These are phyloP conservation scores for Frankliniella intonsa DNA, from an alignment of 2,888 invertebrate species.

Conservation along the genomic window DNA sequence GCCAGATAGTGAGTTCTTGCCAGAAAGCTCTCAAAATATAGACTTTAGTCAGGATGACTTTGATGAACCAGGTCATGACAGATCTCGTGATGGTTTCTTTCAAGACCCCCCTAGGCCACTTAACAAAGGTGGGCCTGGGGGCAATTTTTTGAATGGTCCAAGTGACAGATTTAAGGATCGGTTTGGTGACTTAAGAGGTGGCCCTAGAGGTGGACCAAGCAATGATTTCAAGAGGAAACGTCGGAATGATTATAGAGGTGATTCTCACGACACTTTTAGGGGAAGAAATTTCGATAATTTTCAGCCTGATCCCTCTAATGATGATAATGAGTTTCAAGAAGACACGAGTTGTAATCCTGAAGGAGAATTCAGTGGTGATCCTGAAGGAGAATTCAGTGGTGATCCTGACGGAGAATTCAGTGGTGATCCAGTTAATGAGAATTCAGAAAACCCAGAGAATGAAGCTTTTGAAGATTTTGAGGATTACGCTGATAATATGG, in stretches of 20 bases:
- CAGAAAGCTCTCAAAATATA: neutral
- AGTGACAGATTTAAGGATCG: neutral
- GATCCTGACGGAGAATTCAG: neutral
- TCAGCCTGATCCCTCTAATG: neutral
- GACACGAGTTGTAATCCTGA: neutral
- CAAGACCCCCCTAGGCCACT: neutral
- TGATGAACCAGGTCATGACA: neutral
- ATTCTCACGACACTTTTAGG: neutral
- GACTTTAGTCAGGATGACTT: neutral
- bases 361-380: neutral
- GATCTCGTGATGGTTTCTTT: neutral
- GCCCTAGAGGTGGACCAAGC: neutral
- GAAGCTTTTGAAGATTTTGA: neutral
- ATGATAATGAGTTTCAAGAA: neutral
- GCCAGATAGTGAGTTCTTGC: too few species aligned
- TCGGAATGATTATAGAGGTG: neutral
- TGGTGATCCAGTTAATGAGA: neutral
- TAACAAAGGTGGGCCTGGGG: neutral
- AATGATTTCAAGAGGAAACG: neutral
- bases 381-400: neutral
- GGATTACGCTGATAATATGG: neutral
- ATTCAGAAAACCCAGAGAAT: neutral
- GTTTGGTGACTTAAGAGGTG: neutral
- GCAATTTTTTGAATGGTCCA: neutral
- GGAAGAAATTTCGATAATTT: neutral